phyloP scores from a whole-genome alignment of 2,888 invertebrate species.

The Cenopis cana region DNA sequence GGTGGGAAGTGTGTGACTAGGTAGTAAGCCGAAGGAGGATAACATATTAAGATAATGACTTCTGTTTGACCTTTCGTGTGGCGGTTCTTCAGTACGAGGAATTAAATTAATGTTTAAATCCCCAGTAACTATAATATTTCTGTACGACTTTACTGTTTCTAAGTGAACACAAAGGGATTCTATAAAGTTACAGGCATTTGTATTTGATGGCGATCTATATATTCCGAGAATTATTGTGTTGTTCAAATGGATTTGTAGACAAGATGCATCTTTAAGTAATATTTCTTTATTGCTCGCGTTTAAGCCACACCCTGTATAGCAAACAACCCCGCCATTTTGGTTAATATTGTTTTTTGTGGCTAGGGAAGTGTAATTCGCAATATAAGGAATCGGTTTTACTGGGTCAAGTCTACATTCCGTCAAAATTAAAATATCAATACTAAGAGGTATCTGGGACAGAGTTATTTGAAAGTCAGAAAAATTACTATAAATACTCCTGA shows the following conservation, averaged over 20 bases:
- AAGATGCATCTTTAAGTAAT: background rate
- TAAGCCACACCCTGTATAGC: background rate
- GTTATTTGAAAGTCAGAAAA: constrained; percentile 1
- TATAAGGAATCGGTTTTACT: background rate
- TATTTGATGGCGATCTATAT: constrained; percentile 8
- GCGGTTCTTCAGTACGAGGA: background rate
- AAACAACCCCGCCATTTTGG: constrained; percentile 6
- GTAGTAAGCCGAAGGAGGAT: constrained; percentile 52
- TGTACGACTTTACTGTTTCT: background rate
- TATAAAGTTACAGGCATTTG: background rate
- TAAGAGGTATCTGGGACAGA: background rate
- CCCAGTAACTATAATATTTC: constrained; percentile 5
- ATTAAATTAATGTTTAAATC: constrained; percentile 12
- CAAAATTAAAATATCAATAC: background rate
- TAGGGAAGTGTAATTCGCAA: background rate
- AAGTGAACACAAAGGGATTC: background rate
- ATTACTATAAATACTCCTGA: constrained; percentile 13
- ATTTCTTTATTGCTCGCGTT: background rate
- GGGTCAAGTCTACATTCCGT: constrained; percentile 14
- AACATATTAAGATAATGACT: background rate
- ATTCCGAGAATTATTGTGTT: constrained; percentile 3
- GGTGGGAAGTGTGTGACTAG: too few species aligned
- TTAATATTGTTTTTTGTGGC: constrained; percentile 6
- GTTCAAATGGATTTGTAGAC: background rate
- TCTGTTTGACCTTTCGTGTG: constrained; percentile 3